Conservation (phyloP, 1,140 invertebrate species). For the Lethrus apterus region DNA sequence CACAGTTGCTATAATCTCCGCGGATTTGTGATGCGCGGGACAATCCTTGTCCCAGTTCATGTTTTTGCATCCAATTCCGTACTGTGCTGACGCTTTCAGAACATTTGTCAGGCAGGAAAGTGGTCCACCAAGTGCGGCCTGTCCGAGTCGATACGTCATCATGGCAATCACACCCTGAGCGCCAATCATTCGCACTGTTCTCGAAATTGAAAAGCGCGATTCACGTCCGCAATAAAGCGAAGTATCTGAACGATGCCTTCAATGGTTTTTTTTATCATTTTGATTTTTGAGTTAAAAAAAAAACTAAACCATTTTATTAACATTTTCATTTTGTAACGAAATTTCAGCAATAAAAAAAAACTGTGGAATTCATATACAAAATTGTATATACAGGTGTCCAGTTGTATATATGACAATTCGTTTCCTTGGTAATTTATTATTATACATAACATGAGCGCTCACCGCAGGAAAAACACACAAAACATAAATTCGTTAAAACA, state of each 20-base stretch:
- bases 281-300: too few relatives aligned
- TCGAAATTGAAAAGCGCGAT: conserved; percentile 43
- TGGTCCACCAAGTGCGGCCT: conserved; percentile 35
- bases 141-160: conserved; percentile 42
- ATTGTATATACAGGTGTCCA: too few relatives aligned
- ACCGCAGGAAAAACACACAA: too few relatives aligned
- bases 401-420: too few relatives aligned
- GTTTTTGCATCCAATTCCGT: conserved; percentile 15
- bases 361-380: too few relatives aligned
- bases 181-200: conserved; percentile 40
- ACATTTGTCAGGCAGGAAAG: conserved; percentile 38
- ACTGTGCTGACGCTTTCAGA: conserved; percentile 11
- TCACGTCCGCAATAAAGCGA: conserved; percentile 42
- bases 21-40: conserved; percentile 11
- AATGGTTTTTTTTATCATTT: too few relatives aligned
- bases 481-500: too few relatives aligned
- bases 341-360: too few relatives aligned
- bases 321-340: too few relatives aligned
- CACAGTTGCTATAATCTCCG: conserved; percentile 14
- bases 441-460: too few relatives aligned
- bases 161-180: conserved; percentile 41
- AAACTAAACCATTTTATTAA: too few relatives aligned
- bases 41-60: conserved; percentile 11
- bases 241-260: conserved; percentile 33
- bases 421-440: too few relatives aligned